phyloP scores from a whole-genome alignment of 1,140 invertebrate genomes.

The Eriocheir sinensis region DNA sequence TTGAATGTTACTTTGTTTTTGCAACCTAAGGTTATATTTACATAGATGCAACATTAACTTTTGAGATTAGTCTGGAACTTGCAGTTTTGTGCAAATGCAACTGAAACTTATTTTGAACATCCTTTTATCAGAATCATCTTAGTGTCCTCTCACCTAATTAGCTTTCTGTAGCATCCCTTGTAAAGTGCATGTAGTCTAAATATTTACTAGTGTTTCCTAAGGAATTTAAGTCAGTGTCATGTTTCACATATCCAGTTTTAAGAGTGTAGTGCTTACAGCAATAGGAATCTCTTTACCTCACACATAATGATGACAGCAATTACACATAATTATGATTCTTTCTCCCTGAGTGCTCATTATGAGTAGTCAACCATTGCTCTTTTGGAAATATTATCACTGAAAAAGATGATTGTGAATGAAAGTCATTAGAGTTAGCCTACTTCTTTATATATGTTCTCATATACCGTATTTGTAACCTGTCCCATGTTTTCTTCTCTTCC shows the following conservation, averaged over 20 bases:
- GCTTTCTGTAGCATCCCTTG: not conserved
- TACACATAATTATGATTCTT: not conserved
- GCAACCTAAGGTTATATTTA: too few species aligned
- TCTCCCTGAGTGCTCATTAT: not conserved
- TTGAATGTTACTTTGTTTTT: not conserved
- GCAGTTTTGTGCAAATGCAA: not conserved
- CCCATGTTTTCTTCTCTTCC: constrained; percentile 73
- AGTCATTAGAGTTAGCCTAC: not conserved
- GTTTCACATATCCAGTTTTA: not conserved
- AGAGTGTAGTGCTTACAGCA: too few species aligned
- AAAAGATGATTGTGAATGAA: not conserved
- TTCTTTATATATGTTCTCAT: constrained; percentile 52
- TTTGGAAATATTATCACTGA: not conserved
- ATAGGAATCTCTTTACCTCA: not conserved
- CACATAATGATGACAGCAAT: not conserved
- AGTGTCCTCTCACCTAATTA: too few species aligned
- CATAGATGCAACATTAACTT: too few species aligned
- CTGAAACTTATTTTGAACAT: not conserved
- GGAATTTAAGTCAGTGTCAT: not conserved
- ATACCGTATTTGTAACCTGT: constrained; percentile 65
- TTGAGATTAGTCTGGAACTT: too few species aligned
- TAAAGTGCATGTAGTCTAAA: not conserved
- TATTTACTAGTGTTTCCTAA: not conserved
- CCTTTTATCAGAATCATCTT: too few species aligned
- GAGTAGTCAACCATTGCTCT: not conserved